These are phyloP conservation scores for Hippocampus kuda DNA, from an alignment of 2,797 vertebrate species.

Conservation along the genomic window DNA sequence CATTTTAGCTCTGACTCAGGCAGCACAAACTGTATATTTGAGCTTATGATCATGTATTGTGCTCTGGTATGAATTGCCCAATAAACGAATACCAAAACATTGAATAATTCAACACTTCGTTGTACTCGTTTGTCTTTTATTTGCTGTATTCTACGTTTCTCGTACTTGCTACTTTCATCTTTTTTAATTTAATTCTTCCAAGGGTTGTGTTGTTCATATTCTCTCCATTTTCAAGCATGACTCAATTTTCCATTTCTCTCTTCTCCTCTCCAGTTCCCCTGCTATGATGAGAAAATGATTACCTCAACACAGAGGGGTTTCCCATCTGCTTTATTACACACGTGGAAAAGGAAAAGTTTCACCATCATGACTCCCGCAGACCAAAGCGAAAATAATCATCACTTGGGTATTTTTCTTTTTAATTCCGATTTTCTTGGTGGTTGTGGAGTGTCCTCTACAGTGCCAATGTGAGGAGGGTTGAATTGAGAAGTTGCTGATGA, in stretches of 20 bases:
- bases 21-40: neutral
- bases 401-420: constrained; percentile 30
- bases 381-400: constrained; percentile 38
- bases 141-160: neutral
- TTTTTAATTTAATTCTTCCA: neutral
- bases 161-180: neutral
- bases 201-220: constrained; percentile 27
- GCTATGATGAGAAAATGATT: constrained; percentile 50
- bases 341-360: constrained; percentile 31
- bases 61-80: neutral
- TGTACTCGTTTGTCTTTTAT: neutral
- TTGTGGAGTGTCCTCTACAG: constrained; percentile 27
- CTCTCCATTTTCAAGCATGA: constrained; percentile 33
- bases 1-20: neutral
- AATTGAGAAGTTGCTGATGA: constrained; percentile 61
- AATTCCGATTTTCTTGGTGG: constrained; percentile 38
- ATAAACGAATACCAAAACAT: neutral
- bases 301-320: constrained; percentile 40
- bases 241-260: constrained; percentile 35
- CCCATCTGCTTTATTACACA: constrained; percentile 54
- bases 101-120: constrained; percentile 5
- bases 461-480: constrained; percentile 37
- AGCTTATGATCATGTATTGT: neutral
- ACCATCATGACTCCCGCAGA: constrained; percentile 31
- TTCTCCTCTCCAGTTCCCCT: constrained; percentile 24